Percentiles rank a stretch among this genome's conserved stretches.
Conservation (phyloP, 2,888 invertebrate genomes). For the Nudaria mundana region DNA sequence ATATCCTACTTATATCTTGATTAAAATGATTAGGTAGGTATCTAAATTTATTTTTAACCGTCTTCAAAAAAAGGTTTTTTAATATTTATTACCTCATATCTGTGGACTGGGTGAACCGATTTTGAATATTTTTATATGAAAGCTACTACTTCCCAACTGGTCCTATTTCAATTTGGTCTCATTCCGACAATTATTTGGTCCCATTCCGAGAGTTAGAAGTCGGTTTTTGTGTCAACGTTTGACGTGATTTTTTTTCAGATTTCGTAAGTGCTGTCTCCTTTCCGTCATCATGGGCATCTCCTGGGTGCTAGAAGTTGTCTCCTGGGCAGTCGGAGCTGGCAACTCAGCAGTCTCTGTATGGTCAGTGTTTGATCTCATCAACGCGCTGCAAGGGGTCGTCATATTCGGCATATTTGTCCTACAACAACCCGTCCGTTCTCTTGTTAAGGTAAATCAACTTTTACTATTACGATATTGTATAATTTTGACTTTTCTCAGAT, state of each 20-base stretch:
- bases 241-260: conserved; percentile 60
- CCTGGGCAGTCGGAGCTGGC: conserved; percentile 82
- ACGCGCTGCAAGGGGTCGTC: conserved; percentile 85
- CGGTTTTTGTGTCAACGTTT: too few relatives aligned
- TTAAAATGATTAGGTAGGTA: too few relatives aligned
- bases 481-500: too few relatives aligned
- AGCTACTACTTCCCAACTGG: too few relatives aligned
- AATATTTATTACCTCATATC: too few relatives aligned
- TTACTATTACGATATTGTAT: background rate
- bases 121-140: too few relatives aligned
- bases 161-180: too few relatives aligned
- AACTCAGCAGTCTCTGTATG: conserved; percentile 73
- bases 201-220: too few relatives aligned
- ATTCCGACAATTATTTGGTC: too few relatives aligned
- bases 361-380: conserved; percentile 85
- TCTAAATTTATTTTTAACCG: too few relatives aligned
- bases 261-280: conserved; percentile 81
- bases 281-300: conserved; percentile 85
- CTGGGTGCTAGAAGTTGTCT: conserved; percentile 86
- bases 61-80: background rate
- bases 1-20: too few relatives aligned
- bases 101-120: too few relatives aligned
- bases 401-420: conserved; percentile 84
- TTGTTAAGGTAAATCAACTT: conserved; percentile 51
- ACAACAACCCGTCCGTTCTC: conserved; percentile 66